Evolutionary conservation across 1,140 invertebrate species (phyloP).

Genomic region (Sitobion miscanthi): DNA sequence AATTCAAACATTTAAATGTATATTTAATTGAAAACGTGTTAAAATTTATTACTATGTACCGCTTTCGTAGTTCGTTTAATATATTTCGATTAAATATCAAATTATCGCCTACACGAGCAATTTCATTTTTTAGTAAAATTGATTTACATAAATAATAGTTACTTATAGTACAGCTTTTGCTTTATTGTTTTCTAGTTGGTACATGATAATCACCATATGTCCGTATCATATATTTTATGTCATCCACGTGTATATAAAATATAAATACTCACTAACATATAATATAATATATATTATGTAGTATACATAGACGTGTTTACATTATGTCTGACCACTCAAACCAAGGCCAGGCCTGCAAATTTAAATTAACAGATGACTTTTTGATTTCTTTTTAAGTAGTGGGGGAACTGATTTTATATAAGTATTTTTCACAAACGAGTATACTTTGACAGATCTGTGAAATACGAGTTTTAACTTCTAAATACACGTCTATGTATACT

Average conservation of each 20-base stretch:
- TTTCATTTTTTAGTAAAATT: background rate
- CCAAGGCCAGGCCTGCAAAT: background rate
- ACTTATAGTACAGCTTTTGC: background rate
- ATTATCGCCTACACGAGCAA: background rate
- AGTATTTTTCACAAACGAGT: background rate
- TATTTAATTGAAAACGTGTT: background rate
- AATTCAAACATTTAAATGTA: constrained; percentile 13
- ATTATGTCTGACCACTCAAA: background rate
- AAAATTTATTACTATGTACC: background rate
- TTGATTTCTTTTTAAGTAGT: background rate
- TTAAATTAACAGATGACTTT: background rate
- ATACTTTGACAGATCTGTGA: background rate
- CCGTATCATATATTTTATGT: background rate
- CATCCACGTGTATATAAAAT: background rate
- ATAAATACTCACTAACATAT: background rate
- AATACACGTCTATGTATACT: background rate
- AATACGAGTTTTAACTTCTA: background rate
- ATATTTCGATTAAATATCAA: background rate
- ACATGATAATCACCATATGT: background rate
- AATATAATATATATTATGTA: background rate
- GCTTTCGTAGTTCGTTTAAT: background rate
- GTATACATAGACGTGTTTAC: background rate
- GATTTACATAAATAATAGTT: background rate
- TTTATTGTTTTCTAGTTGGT: background rate
- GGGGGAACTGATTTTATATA: background rate